Evolutionary conservation across 1,140 invertebrate genomes (phyloP).

Genomic region (Delia radicum): DNA sequence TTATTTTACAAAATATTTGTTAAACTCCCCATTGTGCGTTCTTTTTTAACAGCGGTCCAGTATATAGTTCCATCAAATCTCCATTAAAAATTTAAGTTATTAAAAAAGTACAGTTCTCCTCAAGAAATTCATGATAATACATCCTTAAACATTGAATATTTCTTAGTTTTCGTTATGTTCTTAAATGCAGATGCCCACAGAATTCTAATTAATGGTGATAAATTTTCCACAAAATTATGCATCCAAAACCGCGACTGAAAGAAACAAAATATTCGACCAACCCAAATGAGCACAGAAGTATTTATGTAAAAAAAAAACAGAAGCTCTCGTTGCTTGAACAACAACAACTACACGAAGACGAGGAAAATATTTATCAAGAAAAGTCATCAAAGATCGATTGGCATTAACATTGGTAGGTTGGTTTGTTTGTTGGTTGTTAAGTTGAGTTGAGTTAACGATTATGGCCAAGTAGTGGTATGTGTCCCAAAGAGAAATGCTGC

Average conservation of each 20-base stretch:
- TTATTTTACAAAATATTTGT: too few relatives aligned
- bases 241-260: conserved; percentile 1
- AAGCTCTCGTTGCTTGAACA: neutral
- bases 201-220: conserved; percentile 29
- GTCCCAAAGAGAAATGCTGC: conserved; percentile 28
- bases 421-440: neutral
- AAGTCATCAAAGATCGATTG: conserved; percentile 31
- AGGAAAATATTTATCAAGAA: conserved; percentile 28
- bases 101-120: too few relatives aligned
- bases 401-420: conserved; percentile 18
- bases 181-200: conserved; percentile 1
- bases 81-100: too few relatives aligned
- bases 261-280: too few relatives aligned
- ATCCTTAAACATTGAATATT: neutral
- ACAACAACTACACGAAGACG: neutral
- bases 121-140: neutral
- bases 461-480: neutral
- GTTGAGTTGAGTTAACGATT: neutral
- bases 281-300: conserved; percentile 8
- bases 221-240: conserved; percentile 27
- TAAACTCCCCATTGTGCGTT: too few relatives aligned
- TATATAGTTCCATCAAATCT: too few relatives aligned
- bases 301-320: neutral
- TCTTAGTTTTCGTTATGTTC: neutral
- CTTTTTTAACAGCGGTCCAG: too few relatives aligned